Evolutionary conservation across 2,113 vertebrate species (phyloP).

Genomic region (Nanorana parkeri): DNA sequence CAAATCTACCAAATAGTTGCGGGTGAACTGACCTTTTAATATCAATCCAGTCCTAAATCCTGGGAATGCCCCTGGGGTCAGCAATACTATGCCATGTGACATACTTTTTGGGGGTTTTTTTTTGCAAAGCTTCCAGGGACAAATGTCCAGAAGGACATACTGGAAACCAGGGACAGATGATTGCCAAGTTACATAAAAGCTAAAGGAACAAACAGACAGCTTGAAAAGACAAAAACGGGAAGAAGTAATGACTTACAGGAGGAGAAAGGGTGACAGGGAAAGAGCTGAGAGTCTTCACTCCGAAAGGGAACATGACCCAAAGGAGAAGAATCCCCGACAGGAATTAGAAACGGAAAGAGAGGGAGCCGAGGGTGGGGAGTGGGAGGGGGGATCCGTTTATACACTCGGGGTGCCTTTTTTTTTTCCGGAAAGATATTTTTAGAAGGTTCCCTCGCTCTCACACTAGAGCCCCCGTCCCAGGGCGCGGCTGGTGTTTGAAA

Average conservation of each 20-base stretch:
- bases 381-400: constrained; percentile 11
- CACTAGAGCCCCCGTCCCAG: constrained; percentile 25
- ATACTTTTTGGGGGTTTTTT: too few species aligned
- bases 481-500: constrained; percentile 51
- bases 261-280: constrained; percentile 18
- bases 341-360: constrained; percentile 22
- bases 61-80: too few species aligned
- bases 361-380: neutral
- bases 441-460: constrained; percentile 36
- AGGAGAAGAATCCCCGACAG: constrained; percentile 12
- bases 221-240: neutral
- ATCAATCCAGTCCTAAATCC: too few species aligned
- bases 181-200: too few species aligned
- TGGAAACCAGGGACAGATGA: too few species aligned
- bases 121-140: too few species aligned
- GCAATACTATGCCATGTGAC: too few species aligned
- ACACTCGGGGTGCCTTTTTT: constrained; percentile 12
- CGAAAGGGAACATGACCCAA: constrained; percentile 8
- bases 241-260: constrained; percentile 31
- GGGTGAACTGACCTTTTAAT: too few species aligned
- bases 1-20: too few species aligned
- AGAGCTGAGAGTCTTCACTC: constrained; percentile 3
- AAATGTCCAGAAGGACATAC: too few species aligned
- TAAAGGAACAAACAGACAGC: neutral
- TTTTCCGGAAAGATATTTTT: constrained; percentile 47